These are phyloP conservation scores for Omphaloscelis lunosa DNA, from an alignment of 2,888 invertebrate genomes.

Conservation along the genomic window DNA sequence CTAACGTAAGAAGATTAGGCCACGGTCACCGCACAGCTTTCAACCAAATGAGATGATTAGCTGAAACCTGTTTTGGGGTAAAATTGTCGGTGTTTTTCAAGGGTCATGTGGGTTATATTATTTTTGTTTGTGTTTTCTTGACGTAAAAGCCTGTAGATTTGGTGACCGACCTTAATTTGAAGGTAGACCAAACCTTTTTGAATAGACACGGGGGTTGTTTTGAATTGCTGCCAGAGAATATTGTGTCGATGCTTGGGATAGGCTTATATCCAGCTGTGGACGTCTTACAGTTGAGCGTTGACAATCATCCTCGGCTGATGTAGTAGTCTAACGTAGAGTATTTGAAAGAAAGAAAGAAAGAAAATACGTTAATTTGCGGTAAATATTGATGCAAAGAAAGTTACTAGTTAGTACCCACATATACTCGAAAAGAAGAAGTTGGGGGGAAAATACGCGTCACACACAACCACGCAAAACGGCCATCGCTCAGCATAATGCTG, in stretches of 20 bases:
- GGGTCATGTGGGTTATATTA: constrained; percentile 7
- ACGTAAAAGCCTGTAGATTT: not conserved
- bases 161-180: not conserved
- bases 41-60: constrained; percentile 52
- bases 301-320: not conserved
- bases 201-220: not conserved
- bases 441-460: too few species aligned
- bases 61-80: constrained; percentile 23
- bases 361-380: too few species aligned
- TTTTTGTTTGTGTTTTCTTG: constrained; percentile 24
- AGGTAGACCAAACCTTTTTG: not conserved
- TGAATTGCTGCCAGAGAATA: not conserved
- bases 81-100: constrained; percentile 1
- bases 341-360: too few species aligned
- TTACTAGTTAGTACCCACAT: too few species aligned
- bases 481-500: too few species aligned
- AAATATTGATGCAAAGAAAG: too few species aligned
- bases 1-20: constrained; percentile 47
- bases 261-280: not conserved
- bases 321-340: not conserved
- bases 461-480: too few species aligned
- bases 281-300: too few species aligned
- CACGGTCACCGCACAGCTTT: constrained; percentile 53
- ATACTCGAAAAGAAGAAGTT: too few species aligned
- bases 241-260: not conserved